Base-by-base conservation (phyloP, 2,888 invertebrate genomes). In the Chymomyza amoena region DNA sequence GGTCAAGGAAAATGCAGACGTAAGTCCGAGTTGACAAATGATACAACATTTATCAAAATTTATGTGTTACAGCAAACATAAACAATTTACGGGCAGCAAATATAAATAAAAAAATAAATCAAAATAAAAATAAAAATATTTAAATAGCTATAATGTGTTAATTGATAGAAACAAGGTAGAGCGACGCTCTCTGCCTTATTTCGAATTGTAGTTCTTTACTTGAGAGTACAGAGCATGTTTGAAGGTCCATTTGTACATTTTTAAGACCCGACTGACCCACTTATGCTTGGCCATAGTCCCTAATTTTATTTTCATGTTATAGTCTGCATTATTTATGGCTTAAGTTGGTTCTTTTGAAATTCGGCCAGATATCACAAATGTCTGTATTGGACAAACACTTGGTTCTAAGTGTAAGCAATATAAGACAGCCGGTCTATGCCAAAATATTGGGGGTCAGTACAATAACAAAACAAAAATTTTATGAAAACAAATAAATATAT, bases 1-100 rank as follows among this genome's bases (percentile, higher is more conserved):
- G 88, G 84, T 84, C 84, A 84, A 84, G 84, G 84, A 67, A 69
- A 87, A 62, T 73, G 72, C 52, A 72, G 71, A 88, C 84, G 84
- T 76, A 81, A 79, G 63, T 70, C 56, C 69, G 59, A 57, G 61
- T 69, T 69, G 70, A 69, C 68, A 74, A 54, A 54, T 18, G 54
- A 54, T 54, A 20, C 39, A 54, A 20, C 54, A 54, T 54, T 20
- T 54, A 36, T 28, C 61, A 61, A 20, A 18, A 66, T 7, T 61
- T 61, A 45, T 61, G 18, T 28, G 36, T 13, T 36, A 54, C 57
- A 45, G 39, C 25, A 18, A 57, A 25, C 57, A 57, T 25, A 57
- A 45, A 45, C 13, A 45, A 45, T 45, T 13, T 45, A 7, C 32
- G 32, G 32, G 7, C 7, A 32, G 32, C 32, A 32, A 45, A 45